A percentile compares a stretch with the other conserved stretches of the same genome.
Evolutionary conservation across 2,797 vertebrate genomes (phyloP).

Genomic region (Labeo calbasu): DNA sequence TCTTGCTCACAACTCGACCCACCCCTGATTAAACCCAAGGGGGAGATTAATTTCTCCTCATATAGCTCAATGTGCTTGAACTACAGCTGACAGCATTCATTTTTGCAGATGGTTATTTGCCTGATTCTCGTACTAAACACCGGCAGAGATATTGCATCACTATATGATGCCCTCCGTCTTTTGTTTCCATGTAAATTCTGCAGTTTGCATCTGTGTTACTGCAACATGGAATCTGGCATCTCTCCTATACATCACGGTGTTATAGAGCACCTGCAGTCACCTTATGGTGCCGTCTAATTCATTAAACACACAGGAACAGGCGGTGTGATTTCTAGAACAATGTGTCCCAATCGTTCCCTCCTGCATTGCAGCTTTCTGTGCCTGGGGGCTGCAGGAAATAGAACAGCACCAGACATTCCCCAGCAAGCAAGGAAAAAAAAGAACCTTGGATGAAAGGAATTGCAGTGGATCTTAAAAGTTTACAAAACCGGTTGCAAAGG

Average conservation of each 20-base stretch:
- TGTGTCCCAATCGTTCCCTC: constrained; percentile 32
- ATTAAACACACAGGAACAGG: constrained; percentile 40
- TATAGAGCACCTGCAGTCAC: constrained; percentile 47
- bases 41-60: constrained; percentile 36
- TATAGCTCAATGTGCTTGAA: constrained; percentile 34
- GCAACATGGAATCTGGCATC: constrained; percentile 14
- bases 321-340: constrained; percentile 29
- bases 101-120: constrained; percentile 23
- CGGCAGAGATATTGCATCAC: not conserved
- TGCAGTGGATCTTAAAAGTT: constrained; percentile 26
- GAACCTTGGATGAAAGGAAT: constrained; percentile 19
- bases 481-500: constrained; percentile 2
- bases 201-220: not conserved
- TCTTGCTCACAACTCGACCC: constrained; percentile 12
- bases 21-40: constrained; percentile 42
- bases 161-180: not conserved
- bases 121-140: not conserved
- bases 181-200: constrained; percentile 1
- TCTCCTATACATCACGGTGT: not conserved
- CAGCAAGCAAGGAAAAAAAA: constrained; percentile 27
- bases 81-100: constrained; percentile 21
- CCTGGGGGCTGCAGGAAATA: constrained; percentile 41
- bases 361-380: constrained; percentile 36
- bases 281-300: constrained; percentile 38
- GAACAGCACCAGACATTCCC: constrained; percentile 46